Base-by-base conservation (phyloP, 2,113 vertebrate species). In the Oryzias melastigma region DNA sequence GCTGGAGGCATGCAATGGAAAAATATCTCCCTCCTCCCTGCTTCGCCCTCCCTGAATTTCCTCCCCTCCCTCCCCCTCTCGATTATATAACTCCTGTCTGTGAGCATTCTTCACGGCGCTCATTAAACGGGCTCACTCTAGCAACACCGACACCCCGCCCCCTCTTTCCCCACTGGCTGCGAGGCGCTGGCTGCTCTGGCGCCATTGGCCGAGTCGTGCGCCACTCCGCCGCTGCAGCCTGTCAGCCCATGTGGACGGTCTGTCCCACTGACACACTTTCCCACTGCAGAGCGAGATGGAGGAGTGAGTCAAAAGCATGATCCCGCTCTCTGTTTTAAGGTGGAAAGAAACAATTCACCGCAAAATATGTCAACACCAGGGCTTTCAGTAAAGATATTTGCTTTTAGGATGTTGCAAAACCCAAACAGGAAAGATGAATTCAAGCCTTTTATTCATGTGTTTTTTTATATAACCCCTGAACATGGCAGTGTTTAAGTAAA, bases 201-300 rank as follows among this genome's bases (percentile, higher is more conserved):
- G 55, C 24, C 59, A 90, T 74, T 90, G 85, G 86, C 68, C 40
- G 75, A 43, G 52, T 54, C 68, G 63, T 53, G 47, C 1, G 65
- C 80, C 85, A 47, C 35, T 89, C 68, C 1, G 22, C 15, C 15
- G 43, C 58, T 58, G 68, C 61, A 87, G 87, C 87, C 85, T 87
- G 85, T 87, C 82, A 88, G 87, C 85, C 89, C 82, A 88, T 86
- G 80, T 90, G 87, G 81, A 87, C 63, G 58, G 74, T 80, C 84
- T 93, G 92, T 91, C 91, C 91, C 82, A 93, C 92, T 92, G 92
- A 93, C 92, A 93, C 88, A 93, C 88, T 92, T 93, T 93, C 87
- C 75, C 86, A 91, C 59, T 88, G 78, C 85, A 79, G 72, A 78
- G 55, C 58, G 80, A 81, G 84, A 61, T 56, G 66, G 49, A 66